These are phyloP conservation scores for Toxotes chatareus DNA, from an alignment of 2,113 vertebrate species.

Conservation along the genomic window DNA sequence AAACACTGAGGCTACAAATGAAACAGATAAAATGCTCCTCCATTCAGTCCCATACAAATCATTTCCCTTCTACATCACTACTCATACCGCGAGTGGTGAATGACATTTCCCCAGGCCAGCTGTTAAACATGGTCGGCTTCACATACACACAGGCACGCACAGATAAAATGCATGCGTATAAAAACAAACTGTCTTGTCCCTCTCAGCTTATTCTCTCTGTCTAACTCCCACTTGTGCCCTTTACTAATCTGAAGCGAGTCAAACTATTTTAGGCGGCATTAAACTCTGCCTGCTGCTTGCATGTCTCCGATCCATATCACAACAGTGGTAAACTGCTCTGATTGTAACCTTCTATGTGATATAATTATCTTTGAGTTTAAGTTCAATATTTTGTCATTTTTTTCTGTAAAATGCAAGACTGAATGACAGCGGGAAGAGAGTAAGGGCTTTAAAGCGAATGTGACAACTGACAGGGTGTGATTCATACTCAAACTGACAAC, in stretches of 20 bases:
- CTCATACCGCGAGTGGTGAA: constrained; percentile 50
- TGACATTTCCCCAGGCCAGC: constrained; percentile 73
- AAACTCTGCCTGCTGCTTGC: constrained; percentile 47
- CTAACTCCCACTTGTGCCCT: constrained; percentile 69
- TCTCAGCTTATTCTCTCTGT: constrained; percentile 43
- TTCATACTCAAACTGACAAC: constrained; percentile 55
- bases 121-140: constrained; percentile 69
- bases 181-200: constrained; percentile 52
- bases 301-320: constrained; percentile 40
- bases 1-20: constrained; percentile 59
- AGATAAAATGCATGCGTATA: constrained; percentile 42
- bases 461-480: constrained; percentile 48
- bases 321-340: constrained; percentile 24
- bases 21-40: constrained; percentile 63
- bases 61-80: constrained; percentile 62
- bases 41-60: constrained; percentile 44
- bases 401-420: not conserved
- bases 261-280: constrained; percentile 64
- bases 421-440: constrained; percentile 8
- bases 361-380: constrained; percentile 24
- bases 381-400: constrained; percentile 24
- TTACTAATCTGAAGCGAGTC: constrained; percentile 59
- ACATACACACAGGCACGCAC: constrained; percentile 35
- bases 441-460: not conserved
- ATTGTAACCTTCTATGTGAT: constrained; percentile 53